These are phyloP conservation scores for Pluvianellus socialis DNA, from an alignment of 2,113 vertebrate genomes.

Conservation along the genomic window DNA sequence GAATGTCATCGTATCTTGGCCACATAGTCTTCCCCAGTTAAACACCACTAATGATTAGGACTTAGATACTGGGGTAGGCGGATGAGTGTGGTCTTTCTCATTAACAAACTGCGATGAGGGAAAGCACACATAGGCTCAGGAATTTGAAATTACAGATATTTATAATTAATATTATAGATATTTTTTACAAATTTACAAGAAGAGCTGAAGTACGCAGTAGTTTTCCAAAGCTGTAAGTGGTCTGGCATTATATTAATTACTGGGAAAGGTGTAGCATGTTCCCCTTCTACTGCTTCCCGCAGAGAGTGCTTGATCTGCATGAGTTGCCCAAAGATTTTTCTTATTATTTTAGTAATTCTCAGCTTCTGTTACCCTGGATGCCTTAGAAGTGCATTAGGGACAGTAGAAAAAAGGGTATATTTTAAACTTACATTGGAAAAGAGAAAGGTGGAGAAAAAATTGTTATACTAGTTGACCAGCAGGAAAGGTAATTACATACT, in stretches of 20 bases:
- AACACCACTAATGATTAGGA: neutral
- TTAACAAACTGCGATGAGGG: neutral
- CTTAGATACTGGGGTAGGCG: rapidly evolving
- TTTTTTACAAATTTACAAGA: neutral
- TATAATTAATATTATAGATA: neutral
- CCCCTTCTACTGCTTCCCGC: neutral
- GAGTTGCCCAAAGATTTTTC: neutral
- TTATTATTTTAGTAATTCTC: neutral
- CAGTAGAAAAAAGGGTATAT: neutral
- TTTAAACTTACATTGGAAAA: neutral
- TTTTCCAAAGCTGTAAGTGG: neutral
- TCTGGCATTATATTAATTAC: neutral
- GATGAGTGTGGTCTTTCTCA: neutral
- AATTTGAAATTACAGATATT: neutral
- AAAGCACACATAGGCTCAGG: neutral
- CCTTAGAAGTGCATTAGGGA: neutral
- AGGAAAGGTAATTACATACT: neutral
- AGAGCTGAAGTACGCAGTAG: neutral
- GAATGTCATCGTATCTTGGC: neutral
- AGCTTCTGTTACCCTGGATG: neutral
- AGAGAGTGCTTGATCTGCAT: neutral
- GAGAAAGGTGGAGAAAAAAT: neutral
- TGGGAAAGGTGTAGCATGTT: neutral
- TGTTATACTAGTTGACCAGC: neutral
- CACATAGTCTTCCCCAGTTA: neutral